Percentiles rank a stretch among this genome's conserved stretches.
Conservation (phyloP, 2,888 invertebrate species). For the Diarsia dahlii region DNA sequence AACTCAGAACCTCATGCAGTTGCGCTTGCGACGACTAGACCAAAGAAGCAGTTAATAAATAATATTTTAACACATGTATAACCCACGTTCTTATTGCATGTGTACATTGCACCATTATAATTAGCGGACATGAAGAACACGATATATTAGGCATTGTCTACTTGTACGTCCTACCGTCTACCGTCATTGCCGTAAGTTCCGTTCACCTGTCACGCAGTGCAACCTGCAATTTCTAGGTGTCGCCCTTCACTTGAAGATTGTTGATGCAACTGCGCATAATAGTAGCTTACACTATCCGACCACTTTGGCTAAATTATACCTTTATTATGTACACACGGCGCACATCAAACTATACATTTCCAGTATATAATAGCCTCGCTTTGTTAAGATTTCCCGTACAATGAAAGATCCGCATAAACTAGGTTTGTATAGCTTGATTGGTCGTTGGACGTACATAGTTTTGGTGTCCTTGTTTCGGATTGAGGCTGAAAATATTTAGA, state of each 20-base stretch:
- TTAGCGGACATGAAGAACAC: conserved; percentile 17
- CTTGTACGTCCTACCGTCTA: conserved; percentile 18
- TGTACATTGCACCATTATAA: neutral
- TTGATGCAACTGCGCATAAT: conserved; percentile 72
- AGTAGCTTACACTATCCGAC: conserved; percentile 64
- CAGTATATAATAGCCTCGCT: too few relatives aligned
- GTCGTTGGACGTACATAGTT: conserved; percentile 23
- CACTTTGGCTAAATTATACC: conserved; percentile 70
- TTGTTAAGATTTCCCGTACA: too few relatives aligned
- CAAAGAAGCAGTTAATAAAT: too few relatives aligned
- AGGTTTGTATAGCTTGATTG: too few relatives aligned
- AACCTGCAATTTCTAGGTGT: conserved; percentile 77
- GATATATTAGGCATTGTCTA: conserved; percentile 24
- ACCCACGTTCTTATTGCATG: neutral
- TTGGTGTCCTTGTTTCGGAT: conserved; percentile 60
- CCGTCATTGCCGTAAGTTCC: conserved; percentile 68
- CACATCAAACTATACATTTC: too few relatives aligned
- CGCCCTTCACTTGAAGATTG: conserved; percentile 77
- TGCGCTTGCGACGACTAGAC: too few relatives aligned
- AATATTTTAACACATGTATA: neutral
- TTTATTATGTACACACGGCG: conserved; percentile 46
- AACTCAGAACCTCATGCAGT: too few relatives aligned
- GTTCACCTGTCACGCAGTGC: conserved; percentile 73
- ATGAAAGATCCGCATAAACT: too few relatives aligned
- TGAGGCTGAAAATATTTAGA: conserved; percentile 51